Evolutionary conservation across 2,888 invertebrate genomes (phyloP), one percentile per base, ranked within the genome.

Genomic region (Dasypogon diadema): DNA sequence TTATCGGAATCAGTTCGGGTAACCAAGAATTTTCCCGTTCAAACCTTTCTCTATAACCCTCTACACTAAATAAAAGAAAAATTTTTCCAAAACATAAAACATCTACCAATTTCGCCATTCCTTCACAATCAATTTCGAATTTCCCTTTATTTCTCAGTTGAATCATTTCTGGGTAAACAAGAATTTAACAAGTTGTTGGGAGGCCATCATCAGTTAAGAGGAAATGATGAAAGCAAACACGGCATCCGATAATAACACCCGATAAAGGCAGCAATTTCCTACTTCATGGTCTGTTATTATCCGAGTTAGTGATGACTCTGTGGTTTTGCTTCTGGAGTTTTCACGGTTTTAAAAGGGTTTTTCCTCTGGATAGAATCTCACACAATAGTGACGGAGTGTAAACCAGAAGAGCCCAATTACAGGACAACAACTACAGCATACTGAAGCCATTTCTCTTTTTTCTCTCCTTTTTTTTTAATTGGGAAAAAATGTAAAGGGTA

Each of bases 201-300:
- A 16, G 48, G 48, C 16, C 5, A 8, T 3, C 48, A 16, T 48
- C 48, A 21, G 42, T 42, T 51, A 16, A 21, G 6, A 63, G n/a
- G 12, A 10, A 12, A 22, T 16, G 22, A 26, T 24, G 48, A 65
- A 48, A 42, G 65, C 65, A 65, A 46, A 65, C 46, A 65, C 22
- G 46, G 22, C 12, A 48, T 65, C 48, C 46, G 46, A 65, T 65
- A 65, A 65, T 46, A 65, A 65, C 46, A 48, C 65, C 65, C 65
- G 46, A 48, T 46, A 65, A 65, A 42, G 26, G 48, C 46, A n/a
- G 48, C 46, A 42, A 65, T 46, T 65, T 65, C 48, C 65, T 26
- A 16, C 22, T 48, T 46, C 65, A 24, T 2, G 48, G 46, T 14
- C 24, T 65, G 48, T 65, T 65, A 46, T 65, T 65, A 65, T 42